phyloP scores from a whole-genome alignment of 1,140 invertebrate species.

The Paralvinella palmiformis region DNA sequence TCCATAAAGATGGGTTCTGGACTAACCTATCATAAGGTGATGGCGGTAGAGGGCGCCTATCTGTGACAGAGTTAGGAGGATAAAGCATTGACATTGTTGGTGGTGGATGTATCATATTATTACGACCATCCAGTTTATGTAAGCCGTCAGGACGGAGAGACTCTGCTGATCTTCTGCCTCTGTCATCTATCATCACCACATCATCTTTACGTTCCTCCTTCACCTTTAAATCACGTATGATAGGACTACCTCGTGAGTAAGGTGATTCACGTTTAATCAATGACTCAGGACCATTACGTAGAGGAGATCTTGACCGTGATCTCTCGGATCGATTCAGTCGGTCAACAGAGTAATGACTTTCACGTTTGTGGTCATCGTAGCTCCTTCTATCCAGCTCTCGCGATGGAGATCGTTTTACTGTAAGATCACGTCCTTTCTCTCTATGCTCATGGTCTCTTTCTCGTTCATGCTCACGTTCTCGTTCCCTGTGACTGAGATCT shows the following conservation, averaged over 20 bases:
- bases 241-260: not conserved
- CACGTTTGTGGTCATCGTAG: not conserved
- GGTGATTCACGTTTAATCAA: not conserved
- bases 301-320: slow-evolving; percentile 4
- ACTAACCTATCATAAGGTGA: not conserved
- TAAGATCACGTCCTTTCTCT: not conserved
- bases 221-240: not conserved
- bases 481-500: slow-evolving; percentile 16
- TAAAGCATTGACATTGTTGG: not conserved
- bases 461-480: slow-evolving; percentile 29
- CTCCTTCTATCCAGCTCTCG: not conserved
- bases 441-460: slow-evolving; percentile 24
- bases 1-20: not conserved
- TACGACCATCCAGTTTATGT: not conserved
- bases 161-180: not conserved
- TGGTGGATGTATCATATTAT: not conserved
- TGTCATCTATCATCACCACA: not conserved
- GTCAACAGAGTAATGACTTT: not conserved
- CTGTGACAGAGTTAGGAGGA: not conserved
- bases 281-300: not conserved
- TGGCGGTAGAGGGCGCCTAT: not conserved
- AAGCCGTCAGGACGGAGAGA: not conserved
- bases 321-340: not conserved
- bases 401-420: not conserved
- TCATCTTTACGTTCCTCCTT: slow-evolving; percentile 7